Conservation (phyloP, 2,888 invertebrate species). For the Hoplodrina ambigua region DNA sequence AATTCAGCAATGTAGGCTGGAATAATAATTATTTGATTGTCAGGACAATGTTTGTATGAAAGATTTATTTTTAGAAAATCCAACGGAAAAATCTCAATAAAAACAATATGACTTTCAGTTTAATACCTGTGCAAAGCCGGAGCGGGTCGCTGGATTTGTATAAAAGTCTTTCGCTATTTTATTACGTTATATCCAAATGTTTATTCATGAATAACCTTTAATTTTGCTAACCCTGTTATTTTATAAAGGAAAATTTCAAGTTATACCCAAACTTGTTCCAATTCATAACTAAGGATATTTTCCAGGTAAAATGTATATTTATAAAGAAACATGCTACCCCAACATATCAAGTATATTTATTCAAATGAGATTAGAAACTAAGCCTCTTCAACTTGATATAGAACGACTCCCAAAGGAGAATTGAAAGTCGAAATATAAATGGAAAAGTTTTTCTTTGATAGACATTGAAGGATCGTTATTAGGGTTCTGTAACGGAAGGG, state of each 20-base stretch:
- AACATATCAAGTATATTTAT: slow-evolving; percentile 35
- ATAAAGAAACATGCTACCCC: not conserved
- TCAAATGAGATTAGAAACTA: slow-evolving; percentile 52
- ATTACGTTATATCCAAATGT: not conserved
- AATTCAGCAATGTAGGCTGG: too few relatives aligned
- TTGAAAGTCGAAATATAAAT: slow-evolving; percentile 28
- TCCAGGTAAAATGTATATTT: not conserved
- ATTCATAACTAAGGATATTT: slow-evolving; percentile 16
- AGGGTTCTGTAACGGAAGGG: slow-evolving; percentile 13
- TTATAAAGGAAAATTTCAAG: not conserved
- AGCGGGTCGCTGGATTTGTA: not conserved
- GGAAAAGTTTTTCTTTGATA: slow-evolving; percentile 38
- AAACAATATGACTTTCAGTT: too few relatives aligned
- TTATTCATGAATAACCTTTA: not conserved
- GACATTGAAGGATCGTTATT: slow-evolving; percentile 36
- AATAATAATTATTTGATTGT: too few relatives aligned
- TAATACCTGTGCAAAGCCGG: too few relatives aligned
- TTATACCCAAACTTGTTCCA: slow-evolving; percentile 4
- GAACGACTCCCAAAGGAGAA: slow-evolving; percentile 26
- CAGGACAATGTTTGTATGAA: too few relatives aligned
- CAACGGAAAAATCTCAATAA: too few relatives aligned
- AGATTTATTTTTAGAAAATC: too few relatives aligned
- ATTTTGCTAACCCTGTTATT: not conserved
- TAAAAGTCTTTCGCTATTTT: not conserved
- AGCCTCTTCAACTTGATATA: slow-evolving; percentile 35